These are phyloP conservation scores for Petromus typicus DNA, from an alignment of 2,113 vertebrate species.

Conservation along the genomic window DNA sequence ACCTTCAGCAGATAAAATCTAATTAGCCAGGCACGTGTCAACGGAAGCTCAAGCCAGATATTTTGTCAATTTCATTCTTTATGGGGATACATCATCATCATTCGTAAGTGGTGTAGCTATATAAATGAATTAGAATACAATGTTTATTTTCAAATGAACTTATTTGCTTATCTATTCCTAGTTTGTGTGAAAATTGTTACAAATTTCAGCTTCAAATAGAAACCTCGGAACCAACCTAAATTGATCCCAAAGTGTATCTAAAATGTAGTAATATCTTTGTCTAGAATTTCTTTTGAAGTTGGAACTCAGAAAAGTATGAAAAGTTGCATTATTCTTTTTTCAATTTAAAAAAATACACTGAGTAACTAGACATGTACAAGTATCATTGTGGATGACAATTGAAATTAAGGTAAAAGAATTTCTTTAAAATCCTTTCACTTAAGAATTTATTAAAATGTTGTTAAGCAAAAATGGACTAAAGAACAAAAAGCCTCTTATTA, in stretches of 20 bases:
- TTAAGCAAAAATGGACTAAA: conserved; percentile 20
- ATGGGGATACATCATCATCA: background rate
- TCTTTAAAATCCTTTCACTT: background rate
- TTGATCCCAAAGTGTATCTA: background rate
- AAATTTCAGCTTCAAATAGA: background rate
- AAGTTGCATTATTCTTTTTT: background rate
- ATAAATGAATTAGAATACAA: conserved; percentile 14
- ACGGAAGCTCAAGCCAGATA: background rate
- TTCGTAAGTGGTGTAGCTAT: background rate
- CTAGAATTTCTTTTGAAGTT: background rate
- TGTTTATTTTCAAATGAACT: background rate
- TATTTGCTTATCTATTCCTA: background rate
- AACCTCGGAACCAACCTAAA: background rate
- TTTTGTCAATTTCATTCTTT: background rate
- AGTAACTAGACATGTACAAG: conserved; percentile 19
- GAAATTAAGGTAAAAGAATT: background rate
- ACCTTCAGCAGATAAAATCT: background rate
- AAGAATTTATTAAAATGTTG: background rate
- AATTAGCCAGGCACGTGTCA: background rate
- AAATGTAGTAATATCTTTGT: background rate
- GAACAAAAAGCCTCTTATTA: background rate
- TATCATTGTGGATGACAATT: background rate
- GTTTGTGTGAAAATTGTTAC: background rate
- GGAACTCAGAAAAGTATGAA: background rate
- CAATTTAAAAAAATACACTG: background rate